phyloP scores from a whole-genome alignment of 2,797 vertebrate genomes.

The Platyrinchus mystaceus region DNA sequence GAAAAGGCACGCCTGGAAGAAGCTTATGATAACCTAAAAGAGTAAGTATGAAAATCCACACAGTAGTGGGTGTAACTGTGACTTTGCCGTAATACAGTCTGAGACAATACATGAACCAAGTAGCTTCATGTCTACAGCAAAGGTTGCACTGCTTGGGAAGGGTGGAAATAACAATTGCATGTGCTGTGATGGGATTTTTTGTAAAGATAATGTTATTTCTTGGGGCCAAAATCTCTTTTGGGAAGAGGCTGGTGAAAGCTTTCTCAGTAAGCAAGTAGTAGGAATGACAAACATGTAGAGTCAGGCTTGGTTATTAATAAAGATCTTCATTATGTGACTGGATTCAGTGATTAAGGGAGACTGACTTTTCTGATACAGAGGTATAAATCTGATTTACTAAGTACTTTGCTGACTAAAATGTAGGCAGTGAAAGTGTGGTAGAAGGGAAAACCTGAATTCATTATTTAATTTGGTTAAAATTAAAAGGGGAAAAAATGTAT shows the following conservation, averaged over 20 bases:
- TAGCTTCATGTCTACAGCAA: neutral
- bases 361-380: neutral
- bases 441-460: neutral
- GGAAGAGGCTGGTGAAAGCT: neutral
- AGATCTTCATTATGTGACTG: neutral
- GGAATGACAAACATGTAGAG: neutral
- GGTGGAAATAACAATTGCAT: neutral
- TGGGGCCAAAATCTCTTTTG: neutral
- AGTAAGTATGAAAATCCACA: constrained; percentile 83
- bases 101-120: neutral
- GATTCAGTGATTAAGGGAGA: neutral
- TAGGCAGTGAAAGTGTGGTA: neutral
- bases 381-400: neutral
- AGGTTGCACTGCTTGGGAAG: neutral
- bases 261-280: neutral
- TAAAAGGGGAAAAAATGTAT: neutral
- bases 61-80: neutral
- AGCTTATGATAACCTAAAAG: constrained; percentile 94
- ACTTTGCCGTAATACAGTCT: neutral
- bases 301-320: neutral
- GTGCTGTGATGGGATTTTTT: neutral
- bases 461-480: neutral
- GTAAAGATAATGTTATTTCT: neutral
- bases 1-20: constrained; percentile 94
- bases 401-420: neutral